These are phyloP conservation scores for Aegithalos caudatus DNA, from an alignment of 2,113 vertebrate genomes.

Conservation along the genomic window DNA sequence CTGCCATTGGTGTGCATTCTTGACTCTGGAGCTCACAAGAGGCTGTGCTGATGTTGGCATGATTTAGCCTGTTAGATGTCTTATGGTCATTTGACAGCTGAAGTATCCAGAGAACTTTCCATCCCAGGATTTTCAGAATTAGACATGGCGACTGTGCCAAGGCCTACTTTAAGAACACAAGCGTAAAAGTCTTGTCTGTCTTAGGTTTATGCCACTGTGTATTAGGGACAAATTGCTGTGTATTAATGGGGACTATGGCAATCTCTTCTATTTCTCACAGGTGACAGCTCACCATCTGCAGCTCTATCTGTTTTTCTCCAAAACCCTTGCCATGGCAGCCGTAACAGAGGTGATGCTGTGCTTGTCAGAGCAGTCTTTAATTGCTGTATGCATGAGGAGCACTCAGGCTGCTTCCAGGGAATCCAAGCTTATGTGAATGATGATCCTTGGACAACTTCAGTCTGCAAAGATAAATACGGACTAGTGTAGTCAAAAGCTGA, in stretches of 20 bases:
- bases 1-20: not conserved
- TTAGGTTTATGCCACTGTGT: not conserved
- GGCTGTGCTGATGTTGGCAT: not conserved
- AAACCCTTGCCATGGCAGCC: not conserved
- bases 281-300: not conserved
- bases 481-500: not conserved
- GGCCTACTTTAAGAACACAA: not conserved
- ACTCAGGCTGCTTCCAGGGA: not conserved
- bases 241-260: not conserved
- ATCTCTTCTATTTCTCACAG: not conserved
- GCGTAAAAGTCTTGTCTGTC: not conserved
- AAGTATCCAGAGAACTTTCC: not conserved
- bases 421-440: not conserved
- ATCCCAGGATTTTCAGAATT: not conserved
- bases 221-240: not conserved
- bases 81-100: not conserved
- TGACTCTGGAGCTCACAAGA: not conserved
- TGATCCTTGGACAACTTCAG: not conserved
- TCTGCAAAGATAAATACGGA: not conserved
- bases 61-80: not conserved
- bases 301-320: not conserved
- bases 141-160: not conserved
- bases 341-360: not conserved
- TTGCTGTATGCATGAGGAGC: not conserved
- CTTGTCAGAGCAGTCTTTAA: not conserved